Base-by-base conservation (phyloP, 2,888 invertebrate species). In the Toxonevra muliebris region DNA sequence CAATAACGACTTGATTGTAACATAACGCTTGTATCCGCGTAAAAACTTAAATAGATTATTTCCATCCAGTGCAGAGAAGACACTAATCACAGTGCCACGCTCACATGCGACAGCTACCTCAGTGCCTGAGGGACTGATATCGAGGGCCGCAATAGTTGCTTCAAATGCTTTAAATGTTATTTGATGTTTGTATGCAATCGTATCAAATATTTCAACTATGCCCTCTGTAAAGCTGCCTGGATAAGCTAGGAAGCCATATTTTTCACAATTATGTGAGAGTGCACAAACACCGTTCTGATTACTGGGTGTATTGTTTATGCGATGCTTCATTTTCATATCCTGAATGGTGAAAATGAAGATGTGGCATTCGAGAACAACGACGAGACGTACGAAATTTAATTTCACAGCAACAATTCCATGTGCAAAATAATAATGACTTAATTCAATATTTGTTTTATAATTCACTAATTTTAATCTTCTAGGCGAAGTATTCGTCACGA, bases 291-390 rank as follows among this genome's bases (percentile, higher is more conserved):
- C 99, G 79, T 90, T 89, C 66, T 94, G 92, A 88, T 99, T 99
- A 71, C 95, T 93, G 72, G 99, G 98, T 71, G 98, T 98, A 86
- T 99, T 98, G 78, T 97, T 90, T 84, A 99, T 98, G 69, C 97
- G 97, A 87, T 99, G 98, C 81, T 98, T 89, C 74, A 98, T 94
- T 87, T 96, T 96, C 97, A 98, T 97, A 86, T 98, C 97, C 77
- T 94, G 92, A 80, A 99, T 97, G 87, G 97, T 98, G 89, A 99
- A 98, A 84, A 99, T 97, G 86, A 97, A 97, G 76, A 99, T 89
- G 77, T 95, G 95, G 86, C 98, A 98, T 87, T 98, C 98, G 80
- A 99, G 87, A 85, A 98, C 98, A 75, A 99, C 98, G 75, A 99
- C 93, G 84, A 99, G 88, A 80, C 98, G 90, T 82, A 93, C 93